Percentiles rank a stretch among this genome's conserved stretches.
Evolutionary conservation across 2,888 invertebrate genomes (phyloP).

Genomic region (Morpho helenor): DNA sequence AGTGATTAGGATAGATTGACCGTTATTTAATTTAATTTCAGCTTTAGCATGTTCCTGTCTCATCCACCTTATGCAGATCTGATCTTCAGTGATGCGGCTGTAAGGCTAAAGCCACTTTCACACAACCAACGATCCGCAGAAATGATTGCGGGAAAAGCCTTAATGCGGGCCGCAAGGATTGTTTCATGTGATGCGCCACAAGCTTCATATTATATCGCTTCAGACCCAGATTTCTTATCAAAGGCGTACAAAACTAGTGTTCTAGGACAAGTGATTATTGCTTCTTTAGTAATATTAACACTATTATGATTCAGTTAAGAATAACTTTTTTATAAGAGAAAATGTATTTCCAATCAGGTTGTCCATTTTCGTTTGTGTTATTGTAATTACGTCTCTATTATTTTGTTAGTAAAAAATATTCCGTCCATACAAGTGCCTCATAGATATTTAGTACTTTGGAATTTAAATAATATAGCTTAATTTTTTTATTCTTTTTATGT

Average conservation of each 20-base stretch:
- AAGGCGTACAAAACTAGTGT: slow-evolving; percentile 39
- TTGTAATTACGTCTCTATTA: background rate
- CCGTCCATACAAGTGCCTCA: slow-evolving; percentile 22
- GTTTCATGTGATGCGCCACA: slow-evolving; percentile 71
- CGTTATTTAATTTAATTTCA: slow-evolving; percentile 44
- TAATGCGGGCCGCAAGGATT: slow-evolving; percentile 58
- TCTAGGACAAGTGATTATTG: slow-evolving; percentile 38
- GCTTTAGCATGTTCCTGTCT: slow-evolving; percentile 97
- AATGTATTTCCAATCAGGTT: too few relatives aligned
- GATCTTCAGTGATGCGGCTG: slow-evolving; percentile 97
- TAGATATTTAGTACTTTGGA: background rate
- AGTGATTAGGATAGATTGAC: too few relatives aligned
- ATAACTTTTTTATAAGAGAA: slow-evolving; percentile 8
- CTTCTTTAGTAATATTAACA: slow-evolving; percentile 41
- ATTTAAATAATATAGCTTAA: too few relatives aligned
- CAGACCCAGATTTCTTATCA: slow-evolving; percentile 63
- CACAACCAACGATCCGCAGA: slow-evolving; percentile 83
- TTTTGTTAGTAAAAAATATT: background rate
- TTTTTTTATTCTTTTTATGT: too few relatives aligned
- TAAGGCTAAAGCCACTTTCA: slow-evolving; percentile 88
- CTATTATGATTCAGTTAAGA: slow-evolving; percentile 33
- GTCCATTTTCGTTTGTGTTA: too few relatives aligned
- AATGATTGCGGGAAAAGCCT: slow-evolving; percentile 53
- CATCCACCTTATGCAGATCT: slow-evolving; percentile 91
- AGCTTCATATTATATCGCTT: slow-evolving; percentile 58